Conservation (phyloP, 2,888 invertebrate genomes). For the Amphipyra tragopoginis region DNA sequence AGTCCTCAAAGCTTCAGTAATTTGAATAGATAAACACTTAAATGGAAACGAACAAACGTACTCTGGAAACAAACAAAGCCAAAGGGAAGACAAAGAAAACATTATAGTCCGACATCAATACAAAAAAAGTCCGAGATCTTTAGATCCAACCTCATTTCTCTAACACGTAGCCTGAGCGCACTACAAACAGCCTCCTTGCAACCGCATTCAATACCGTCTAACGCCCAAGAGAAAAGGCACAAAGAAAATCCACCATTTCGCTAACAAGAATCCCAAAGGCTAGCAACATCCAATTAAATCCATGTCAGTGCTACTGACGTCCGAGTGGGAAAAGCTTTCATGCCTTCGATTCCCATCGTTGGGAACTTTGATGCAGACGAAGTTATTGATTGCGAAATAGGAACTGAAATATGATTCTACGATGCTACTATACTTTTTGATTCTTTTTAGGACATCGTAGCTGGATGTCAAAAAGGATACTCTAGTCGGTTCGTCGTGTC, state of each 20-base stretch:
- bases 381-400: slow-evolving; percentile 40
- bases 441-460: neutral
- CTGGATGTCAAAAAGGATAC: neutral
- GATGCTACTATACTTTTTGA: neutral
- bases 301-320: slow-evolving; percentile 40
- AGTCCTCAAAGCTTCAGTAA: neutral
- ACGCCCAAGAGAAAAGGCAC: slow-evolving; percentile 14
- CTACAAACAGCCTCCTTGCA: slow-evolving; percentile 14
- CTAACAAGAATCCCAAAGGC: slow-evolving; percentile 41
- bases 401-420: slow-evolving; percentile 3
- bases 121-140: slow-evolving; percentile 1
- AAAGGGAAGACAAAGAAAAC: neutral
- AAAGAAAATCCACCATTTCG: slow-evolving; percentile 42
- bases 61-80: neutral
- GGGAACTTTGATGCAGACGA: slow-evolving; percentile 37
- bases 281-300: slow-evolving; percentile 54
- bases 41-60: neutral
- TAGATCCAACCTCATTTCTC: slow-evolving; percentile 21
- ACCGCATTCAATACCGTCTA: slow-evolving; percentile 30
- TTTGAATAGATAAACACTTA: neutral
- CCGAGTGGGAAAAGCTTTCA: slow-evolving; percentile 40
- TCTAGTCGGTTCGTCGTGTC: slow-evolving; percentile 2
- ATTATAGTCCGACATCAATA: neutral
- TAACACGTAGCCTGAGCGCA: slow-evolving; percentile 4
- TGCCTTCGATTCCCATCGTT: slow-evolving; percentile 34